A percentile compares a stretch with the other conserved stretches of the same genome.
These are phyloP conservation scores for Pinna nobilis DNA, from an alignment of 1,140 invertebrate species.

Conservation along the genomic window DNA sequence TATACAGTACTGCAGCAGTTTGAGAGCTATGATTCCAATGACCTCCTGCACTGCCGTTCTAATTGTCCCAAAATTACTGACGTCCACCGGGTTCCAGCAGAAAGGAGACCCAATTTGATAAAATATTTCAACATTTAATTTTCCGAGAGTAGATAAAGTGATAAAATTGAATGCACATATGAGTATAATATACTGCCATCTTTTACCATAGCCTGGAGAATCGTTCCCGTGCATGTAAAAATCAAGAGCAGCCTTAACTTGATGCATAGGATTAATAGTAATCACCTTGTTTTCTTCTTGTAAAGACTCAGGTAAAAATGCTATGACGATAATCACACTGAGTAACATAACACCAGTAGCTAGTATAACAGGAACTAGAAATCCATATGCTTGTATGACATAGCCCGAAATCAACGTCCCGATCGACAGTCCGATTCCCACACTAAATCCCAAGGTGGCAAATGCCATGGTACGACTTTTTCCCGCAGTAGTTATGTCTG, in stretches of 20 bases:
- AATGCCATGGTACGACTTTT: slow-evolving; percentile 15
- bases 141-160: slow-evolving; percentile 7
- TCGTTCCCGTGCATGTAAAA: slow-evolving; percentile 14
- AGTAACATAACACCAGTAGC: slow-evolving; percentile 7
- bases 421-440: slow-evolving; percentile 7
- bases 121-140: slow-evolving; percentile 20
- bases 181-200: slow-evolving; percentile 24
- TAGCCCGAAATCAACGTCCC: slow-evolving; percentile 27
- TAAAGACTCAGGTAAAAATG: slow-evolving; percentile 21
- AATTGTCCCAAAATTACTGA: slow-evolving; percentile 24
- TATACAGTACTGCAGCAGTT: slow-evolving; percentile 24
- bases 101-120: slow-evolving; percentile 18
- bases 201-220: neutral
- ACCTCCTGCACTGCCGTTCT: slow-evolving; percentile 25
- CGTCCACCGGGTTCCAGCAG: slow-evolving; percentile 19
- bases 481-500: slow-evolving; percentile 23
- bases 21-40: slow-evolving; percentile 1
- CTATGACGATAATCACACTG: slow-evolving; percentile 8
- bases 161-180: slow-evolving; percentile 11
- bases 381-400: slow-evolving; percentile 26
- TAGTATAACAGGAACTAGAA: slow-evolving; percentile 16
- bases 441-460: neutral
- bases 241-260: slow-evolving; percentile 1
- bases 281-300: slow-evolving; percentile 2
- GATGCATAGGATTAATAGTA: neutral